phyloP scores from a whole-genome alignment of 2,797 vertebrate genomes.

The Sebastolobus altivelis region DNA sequence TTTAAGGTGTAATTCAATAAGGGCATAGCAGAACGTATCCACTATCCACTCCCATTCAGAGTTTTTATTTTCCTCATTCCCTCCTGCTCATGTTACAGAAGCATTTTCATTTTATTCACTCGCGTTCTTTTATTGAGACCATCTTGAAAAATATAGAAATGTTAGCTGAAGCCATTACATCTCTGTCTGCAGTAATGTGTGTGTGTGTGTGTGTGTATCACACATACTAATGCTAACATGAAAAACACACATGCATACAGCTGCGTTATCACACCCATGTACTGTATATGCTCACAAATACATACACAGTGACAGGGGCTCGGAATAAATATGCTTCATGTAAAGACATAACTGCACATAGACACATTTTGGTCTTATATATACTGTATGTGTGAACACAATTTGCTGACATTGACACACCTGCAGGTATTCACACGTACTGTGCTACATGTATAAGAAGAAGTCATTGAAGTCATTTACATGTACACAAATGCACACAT shows the following conservation, averaged over 20 bases:
- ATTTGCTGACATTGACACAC: neutral
- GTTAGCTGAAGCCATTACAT: conserved; percentile 12
- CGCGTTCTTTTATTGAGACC: conserved; percentile 33
- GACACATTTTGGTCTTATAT: neutral
- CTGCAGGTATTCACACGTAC: neutral
- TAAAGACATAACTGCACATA: neutral
- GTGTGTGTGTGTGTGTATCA: neutral
- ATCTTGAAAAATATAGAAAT: conserved; percentile 27
- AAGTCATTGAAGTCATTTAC: no score
- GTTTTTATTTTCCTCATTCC: conserved; percentile 33
- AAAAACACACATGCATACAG: neutral
- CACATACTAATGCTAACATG: neutral
- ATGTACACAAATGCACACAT: neutral
- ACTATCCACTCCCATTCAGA: conserved; percentile 20
- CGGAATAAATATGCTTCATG: neutral
- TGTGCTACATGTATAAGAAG: neutral
- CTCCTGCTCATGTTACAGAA: conserved; percentile 14
- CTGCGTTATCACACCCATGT: neutral
- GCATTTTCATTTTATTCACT: conserved; percentile 37
- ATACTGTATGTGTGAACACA: neutral
- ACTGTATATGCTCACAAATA: neutral
- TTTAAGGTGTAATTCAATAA: conserved; percentile 44
- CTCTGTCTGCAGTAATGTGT: neutral
- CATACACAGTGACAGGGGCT: neutral
- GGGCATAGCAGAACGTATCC: conserved; percentile 13